Base-by-base conservation (phyloP, 1,140 invertebrate species). In the Achatina immaculata region DNA sequence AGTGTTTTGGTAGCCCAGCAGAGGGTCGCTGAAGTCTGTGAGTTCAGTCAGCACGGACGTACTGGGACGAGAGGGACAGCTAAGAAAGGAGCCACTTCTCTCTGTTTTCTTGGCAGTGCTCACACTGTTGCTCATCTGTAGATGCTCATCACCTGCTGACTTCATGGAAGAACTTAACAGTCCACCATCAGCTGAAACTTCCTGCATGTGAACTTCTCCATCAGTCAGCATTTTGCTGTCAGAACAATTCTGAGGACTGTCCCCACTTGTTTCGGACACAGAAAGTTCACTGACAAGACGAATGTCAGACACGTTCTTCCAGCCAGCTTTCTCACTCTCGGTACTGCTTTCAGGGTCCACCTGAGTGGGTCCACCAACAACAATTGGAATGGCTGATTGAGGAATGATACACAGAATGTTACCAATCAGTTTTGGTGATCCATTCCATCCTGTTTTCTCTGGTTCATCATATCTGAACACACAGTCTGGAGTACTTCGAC, bases 21-120 rank as follows among this genome's bases (percentile, higher is more conserved):
- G 86, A 31, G 91, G 92, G 73, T 92, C 91, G 55, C 91, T 92
- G 58, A 87, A 86, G 80, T 92, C 91, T 21, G 88, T 89, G 9
- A 92, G 82, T 58, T 88, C 85, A 28, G 75, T 83, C 43, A 83
- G 69, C 34, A 73, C 77, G 1, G 81, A 81, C 34, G 76, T 78
- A 38, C 40, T 78, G 0, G 58, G 19, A 19, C 68, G 68, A 4
- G 68, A 24, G 19, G 4, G 68, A 21, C 7, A 69, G 36, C 68
- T 38, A 6, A 42, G 38, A 51, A 51, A 14, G 3, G 16, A 21
- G 28, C 42, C n/a, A 31, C 28, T 34, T 34, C 16, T 45, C 14
- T 73, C 42, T 28, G 38, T 14, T 51, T 1, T 31, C 11, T 43
- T 43, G 28, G 16, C 28, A 62, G 4, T 31, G 16, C 6, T 34